Evolutionary conservation across 2,797 vertebrate genomes (phyloP).

Genomic region (Pipistrellus nathusii): DNA sequence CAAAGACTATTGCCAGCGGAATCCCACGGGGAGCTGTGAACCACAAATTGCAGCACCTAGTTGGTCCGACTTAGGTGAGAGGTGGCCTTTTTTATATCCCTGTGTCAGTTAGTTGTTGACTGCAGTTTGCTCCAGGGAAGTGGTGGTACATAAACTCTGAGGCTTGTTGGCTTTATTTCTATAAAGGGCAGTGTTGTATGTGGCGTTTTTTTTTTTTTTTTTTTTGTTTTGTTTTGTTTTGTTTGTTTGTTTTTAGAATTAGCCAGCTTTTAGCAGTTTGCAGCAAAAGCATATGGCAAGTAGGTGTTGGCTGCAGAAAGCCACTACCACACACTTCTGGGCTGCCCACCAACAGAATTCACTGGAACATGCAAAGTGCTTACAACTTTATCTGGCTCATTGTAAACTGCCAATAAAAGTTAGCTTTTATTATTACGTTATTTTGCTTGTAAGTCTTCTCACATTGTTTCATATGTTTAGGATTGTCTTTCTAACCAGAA

Average conservation of each 20-base stretch:
- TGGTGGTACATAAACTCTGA: not conserved
- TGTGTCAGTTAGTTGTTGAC: not conserved
- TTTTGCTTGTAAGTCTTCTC: conserved; percentile 56
- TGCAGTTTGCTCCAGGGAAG: not conserved
- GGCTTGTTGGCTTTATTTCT: not conserved
- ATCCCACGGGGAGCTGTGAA: not conserved
- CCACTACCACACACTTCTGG: not conserved
- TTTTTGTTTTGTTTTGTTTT: too few species aligned
- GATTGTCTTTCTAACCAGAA: conserved; percentile 69
- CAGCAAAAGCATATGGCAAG: not conserved
- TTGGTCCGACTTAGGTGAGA: not conserved
- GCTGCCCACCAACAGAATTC: conserved; percentile 27
- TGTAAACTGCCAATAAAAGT: conserved; percentile 65
- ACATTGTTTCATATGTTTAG: conserved; percentile 53
- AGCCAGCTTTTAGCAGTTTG: not conserved
- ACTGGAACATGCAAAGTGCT: conserved; percentile 44
- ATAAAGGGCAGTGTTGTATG: not conserved
- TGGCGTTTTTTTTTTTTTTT: too few species aligned
- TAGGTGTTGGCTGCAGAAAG: not conserved
- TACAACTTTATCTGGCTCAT: conserved; percentile 53
- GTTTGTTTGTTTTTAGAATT: not conserved
- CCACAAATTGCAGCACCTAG: not conserved
- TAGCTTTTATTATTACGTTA: conserved; percentile 63
- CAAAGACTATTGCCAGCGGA: not conserved
- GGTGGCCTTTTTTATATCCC: not conserved